phyloP scores from a whole-genome alignment of 1,140 invertebrate species.

The Drosophila prosaltans region DNA sequence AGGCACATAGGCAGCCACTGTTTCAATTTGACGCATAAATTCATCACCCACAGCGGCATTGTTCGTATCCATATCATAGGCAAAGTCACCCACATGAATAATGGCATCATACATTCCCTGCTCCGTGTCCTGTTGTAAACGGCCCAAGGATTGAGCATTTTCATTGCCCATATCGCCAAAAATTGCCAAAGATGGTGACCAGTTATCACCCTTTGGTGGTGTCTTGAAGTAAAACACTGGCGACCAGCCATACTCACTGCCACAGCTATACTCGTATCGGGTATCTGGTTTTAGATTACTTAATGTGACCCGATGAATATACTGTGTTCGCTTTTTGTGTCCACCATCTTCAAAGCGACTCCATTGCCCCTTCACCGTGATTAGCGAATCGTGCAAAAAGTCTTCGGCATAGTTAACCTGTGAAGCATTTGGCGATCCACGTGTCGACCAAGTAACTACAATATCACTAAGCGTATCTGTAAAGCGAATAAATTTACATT shows the following conservation, averaged over 20 bases:
- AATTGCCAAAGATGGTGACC: conserved; percentile 91
- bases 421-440: conserved; percentile 87
- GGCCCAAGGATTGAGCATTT: conserved; percentile 91
- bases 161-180: conserved; percentile 96
- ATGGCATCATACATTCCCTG: conserved; percentile 92
- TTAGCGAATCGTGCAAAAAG: conserved; percentile 84
- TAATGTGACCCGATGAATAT: conserved; percentile 90
- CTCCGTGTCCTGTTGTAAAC: conserved; percentile 92
- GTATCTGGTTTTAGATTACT: conserved; percentile 85
- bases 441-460: conserved; percentile 96
- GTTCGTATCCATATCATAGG: conserved; percentile 95
- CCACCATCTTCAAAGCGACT: conserved; percentile 92
- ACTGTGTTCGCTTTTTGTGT: conserved; percentile 86
- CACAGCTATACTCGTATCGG: conserved; percentile 92
- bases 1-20: conserved; percentile 92
- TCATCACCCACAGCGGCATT: conserved; percentile 92
- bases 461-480: conserved; percentile 88
- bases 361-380: conserved; percentile 84
- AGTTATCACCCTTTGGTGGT: conserved; percentile 86
- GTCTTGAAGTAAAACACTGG: conserved; percentile 90
- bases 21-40: conserved; percentile 95
- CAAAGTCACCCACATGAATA: conserved; percentile 97
- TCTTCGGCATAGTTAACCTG: conserved; percentile 91
- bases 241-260: conserved; percentile 92
- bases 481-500: conserved; percentile 11